A percentile compares a stretch with the other conserved stretches of the same genome.
Evolutionary conservation across 2,113 vertebrate species (phyloP).

Genomic region (Poecile atricapillus): DNA sequence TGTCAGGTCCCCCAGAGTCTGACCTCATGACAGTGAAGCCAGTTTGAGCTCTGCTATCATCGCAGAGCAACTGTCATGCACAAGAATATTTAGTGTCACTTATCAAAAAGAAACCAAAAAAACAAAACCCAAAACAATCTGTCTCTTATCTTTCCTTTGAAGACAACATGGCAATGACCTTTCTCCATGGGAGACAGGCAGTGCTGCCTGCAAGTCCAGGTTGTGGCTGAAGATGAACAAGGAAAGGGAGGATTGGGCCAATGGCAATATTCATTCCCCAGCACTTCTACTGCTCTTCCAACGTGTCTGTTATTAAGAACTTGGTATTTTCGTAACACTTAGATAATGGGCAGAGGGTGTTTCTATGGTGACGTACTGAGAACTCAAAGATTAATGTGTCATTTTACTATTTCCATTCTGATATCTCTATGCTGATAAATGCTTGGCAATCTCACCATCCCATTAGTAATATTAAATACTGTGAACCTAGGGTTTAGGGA

Average conservation of each 20-base stretch:
- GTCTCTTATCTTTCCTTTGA: not conserved
- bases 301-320: not conserved
- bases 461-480: slow-evolving; percentile 49
- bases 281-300: not conserved
- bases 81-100: not conserved
- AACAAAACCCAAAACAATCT: not conserved
- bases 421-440: slow-evolving; percentile 27
- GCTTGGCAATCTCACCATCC: not conserved
- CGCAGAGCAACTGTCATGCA: not conserved
- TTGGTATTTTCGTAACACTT: slow-evolving; percentile 10
- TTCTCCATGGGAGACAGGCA: not conserved
- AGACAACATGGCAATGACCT: not conserved
- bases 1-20: not conserved
- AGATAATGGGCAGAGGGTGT: not conserved
- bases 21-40: not conserved
- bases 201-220: not conserved
- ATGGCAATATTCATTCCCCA: not conserved
- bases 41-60: not conserved
- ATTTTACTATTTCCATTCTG: slow-evolving; percentile 40
- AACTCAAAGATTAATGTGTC: slow-evolving; percentile 7
- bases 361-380: not conserved
- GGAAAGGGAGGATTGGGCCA: not conserved
- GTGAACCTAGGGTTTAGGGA: slow-evolving; percentile 17
- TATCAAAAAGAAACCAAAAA: accelerated
- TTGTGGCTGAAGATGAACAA: not conserved